These are phyloP conservation scores for Pristiophorus japonicus DNA, from an alignment of 2,113 vertebrate species.

Conservation along the genomic window DNA sequence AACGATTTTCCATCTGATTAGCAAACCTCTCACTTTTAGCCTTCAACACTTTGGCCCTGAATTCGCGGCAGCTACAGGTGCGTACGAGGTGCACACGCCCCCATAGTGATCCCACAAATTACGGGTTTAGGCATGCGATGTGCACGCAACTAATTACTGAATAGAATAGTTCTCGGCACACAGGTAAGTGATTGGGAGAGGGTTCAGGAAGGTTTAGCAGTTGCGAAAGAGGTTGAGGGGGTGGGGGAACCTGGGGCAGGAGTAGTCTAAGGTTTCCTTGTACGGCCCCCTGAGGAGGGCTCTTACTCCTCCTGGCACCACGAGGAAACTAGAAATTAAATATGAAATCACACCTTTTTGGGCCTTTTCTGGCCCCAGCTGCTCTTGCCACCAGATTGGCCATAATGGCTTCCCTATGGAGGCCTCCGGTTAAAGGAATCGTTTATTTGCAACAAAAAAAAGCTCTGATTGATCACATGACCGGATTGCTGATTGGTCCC, in stretches of 20 bases:
- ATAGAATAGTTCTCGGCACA: background rate
- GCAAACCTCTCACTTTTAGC: background rate
- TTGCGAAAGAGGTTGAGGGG: background rate
- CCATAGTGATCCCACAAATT: too few relatives aligned
- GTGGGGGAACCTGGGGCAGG: too few relatives aligned
- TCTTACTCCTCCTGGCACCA: background rate
- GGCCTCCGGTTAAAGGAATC: background rate
- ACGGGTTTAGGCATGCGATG: too few relatives aligned
- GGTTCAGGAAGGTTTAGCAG: background rate
- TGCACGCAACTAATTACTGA: too few relatives aligned
- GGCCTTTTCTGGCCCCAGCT: background rate
- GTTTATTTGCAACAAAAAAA: too few relatives aligned
- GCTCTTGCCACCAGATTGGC: background rate
- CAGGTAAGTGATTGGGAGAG: background rate
- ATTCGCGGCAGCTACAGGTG: too few relatives aligned
- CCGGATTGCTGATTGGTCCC: too few relatives aligned
- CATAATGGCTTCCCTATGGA: background rate
- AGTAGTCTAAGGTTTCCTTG: background rate
- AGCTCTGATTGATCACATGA: too few relatives aligned
- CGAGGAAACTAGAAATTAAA: background rate
- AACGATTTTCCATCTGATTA: background rate
- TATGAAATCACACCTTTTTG: background rate
- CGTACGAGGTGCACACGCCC: too few relatives aligned
- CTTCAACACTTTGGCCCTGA: background rate
- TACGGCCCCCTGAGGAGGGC: too few relatives aligned